These are phyloP conservation scores for Ginglymostoma cirratum DNA, from an alignment of 2,113 vertebrate genomes.

Conservation along the genomic window DNA sequence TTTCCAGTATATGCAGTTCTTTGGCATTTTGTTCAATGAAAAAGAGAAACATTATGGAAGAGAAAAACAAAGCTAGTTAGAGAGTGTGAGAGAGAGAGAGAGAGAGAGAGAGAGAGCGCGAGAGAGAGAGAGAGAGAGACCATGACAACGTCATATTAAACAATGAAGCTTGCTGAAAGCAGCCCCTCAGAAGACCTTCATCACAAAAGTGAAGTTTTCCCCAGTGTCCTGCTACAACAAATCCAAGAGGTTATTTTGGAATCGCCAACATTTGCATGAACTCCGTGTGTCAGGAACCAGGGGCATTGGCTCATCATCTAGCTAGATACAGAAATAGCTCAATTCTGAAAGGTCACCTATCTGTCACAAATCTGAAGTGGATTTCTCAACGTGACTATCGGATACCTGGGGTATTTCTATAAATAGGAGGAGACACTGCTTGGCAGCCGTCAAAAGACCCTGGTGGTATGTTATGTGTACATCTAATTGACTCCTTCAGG, in stretches of 20 bases:
- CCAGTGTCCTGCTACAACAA: not conserved
- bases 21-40: no score
- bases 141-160: not conserved
- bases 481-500: constrained; percentile 27
- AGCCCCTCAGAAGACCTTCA: not conserved
- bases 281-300: not conserved
- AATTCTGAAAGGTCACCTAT: not conserved
- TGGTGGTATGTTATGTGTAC: constrained; percentile 32
- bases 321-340: not conserved
- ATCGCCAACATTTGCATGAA: not conserved
- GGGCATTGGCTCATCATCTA: not conserved
- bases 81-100: not conserved
- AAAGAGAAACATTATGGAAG: no score
- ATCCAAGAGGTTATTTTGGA: not conserved
- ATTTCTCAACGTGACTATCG: not conserved
- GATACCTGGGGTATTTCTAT: constrained; percentile 11
- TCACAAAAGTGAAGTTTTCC: not conserved
- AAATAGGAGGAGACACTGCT: not conserved
- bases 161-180: not conserved
- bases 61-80: no score
- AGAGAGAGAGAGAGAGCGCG: no score
- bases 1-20: no score
- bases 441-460: not conserved
- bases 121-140: not conserved
- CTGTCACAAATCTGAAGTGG: not conserved